These are phyloP conservation scores for Periparus ater DNA, from an alignment of 2,797 vertebrate species.

Conservation along the genomic window DNA sequence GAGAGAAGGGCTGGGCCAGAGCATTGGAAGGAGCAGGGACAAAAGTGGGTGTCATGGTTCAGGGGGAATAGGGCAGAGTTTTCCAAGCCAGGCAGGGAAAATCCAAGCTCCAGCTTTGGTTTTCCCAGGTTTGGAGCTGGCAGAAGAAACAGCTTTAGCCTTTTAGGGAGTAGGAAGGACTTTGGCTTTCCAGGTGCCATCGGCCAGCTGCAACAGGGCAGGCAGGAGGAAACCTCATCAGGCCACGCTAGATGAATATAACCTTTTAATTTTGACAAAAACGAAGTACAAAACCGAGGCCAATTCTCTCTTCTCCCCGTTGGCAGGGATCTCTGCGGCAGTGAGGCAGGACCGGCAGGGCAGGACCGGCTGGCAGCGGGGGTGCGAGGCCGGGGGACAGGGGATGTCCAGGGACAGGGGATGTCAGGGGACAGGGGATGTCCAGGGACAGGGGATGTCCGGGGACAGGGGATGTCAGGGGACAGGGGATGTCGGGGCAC, in stretches of 20 bases:
- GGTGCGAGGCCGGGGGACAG: neutral
- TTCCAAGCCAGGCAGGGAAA: neutral
- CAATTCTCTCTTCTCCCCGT: neutral
- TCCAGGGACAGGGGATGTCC: neutral
- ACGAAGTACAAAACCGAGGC: slow-evolving; percentile 64
- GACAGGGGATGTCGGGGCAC: too few relatives aligned
- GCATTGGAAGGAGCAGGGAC: neutral
- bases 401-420: neutral
- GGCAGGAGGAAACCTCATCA: neutral
- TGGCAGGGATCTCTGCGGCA: neutral
- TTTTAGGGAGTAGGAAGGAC: neutral
- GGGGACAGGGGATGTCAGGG: too few relatives aligned
- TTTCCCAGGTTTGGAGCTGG: neutral
- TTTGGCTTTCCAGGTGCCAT: rapidly evolving
- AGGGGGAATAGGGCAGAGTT: neutral
- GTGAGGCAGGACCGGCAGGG: neutral
- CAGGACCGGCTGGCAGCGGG: neutral
- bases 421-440: neutral
- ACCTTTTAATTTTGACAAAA: slow-evolving; percentile 59
- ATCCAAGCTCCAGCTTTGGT: rapidly evolving
- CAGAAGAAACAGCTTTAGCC: neutral
- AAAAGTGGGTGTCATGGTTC: neutral
- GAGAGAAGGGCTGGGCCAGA: neutral
- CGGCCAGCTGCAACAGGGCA: rapidly evolving
- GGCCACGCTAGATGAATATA: neutral